Conservation (phyloP, 2,113 vertebrate species). For the Porphyrio hochstetteri region DNA sequence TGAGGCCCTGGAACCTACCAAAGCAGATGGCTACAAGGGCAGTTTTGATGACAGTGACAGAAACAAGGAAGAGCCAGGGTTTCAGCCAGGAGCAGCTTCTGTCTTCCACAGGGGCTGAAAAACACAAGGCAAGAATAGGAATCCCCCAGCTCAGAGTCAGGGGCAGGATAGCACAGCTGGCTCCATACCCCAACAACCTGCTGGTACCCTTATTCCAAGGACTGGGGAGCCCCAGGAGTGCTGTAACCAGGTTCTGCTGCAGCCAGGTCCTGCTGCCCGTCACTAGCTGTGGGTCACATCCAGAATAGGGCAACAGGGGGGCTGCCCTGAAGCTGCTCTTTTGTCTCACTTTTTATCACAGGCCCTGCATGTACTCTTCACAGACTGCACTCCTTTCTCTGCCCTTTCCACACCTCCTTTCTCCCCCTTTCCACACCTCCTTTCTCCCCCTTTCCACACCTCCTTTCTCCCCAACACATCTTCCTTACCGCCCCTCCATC, state of each 20-base stretch:
- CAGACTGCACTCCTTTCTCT: neutral
- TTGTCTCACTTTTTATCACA: neutral
- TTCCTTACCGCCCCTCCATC: neutral
- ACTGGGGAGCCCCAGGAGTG: neutral
- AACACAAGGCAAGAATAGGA: neutral
- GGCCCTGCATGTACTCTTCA: neutral
- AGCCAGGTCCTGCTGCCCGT: neutral
- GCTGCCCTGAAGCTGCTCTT: neutral
- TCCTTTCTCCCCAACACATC: neutral
- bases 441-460: neutral
- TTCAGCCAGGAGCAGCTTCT: neutral
- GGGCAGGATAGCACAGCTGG: neutral
- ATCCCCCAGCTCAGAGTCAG: fast-evolving
- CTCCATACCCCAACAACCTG: fast-evolving
- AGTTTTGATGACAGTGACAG: neutral
- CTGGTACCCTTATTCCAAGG: neutral
- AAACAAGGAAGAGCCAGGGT: neutral
- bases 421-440: no score
- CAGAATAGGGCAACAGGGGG: neutral
- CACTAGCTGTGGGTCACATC: neutral
- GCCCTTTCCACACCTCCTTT: neutral
- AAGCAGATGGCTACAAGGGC: neutral
- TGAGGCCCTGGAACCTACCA: neutral
- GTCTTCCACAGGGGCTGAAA: neutral
- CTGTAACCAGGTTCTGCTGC: neutral